Base-by-base conservation (phyloP, 2,888 invertebrate species). In the Dicycla oo region DNA sequence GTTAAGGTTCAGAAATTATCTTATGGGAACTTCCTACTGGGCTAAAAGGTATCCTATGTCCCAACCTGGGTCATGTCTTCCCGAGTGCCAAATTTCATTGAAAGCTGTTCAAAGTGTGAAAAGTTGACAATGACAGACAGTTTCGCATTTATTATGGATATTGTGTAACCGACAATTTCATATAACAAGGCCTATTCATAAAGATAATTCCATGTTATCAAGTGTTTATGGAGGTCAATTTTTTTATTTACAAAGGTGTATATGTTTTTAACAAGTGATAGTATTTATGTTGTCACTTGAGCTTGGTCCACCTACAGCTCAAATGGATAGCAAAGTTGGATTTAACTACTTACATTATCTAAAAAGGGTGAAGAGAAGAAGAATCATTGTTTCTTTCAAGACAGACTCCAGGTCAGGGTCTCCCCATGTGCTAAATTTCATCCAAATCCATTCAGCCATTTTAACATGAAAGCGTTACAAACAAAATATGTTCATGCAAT, bases 161-260 rank as follows among this genome's bases (percentile, higher is more conserved):
- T 57, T 53, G 15, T n/a, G 20, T 30, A 18, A 34, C 40, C 18
- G 13, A 54, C 30, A 47, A 34, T 58, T 34, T 56, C 26, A 61
- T 26, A 15, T 26, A 54, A 61, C 40, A 62, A 49, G 56, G 34
- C 13, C 7, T 34, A 63, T 58, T 67, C 34, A 34, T 34, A 18
- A 62, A 38, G 26, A 74, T 74, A 67, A 54, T 53, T n/a, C 26
- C 13, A 30, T 40, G 26, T 63, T 80, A 66, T 66, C 57, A 77
- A 65, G 23, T 30, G 15, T 51, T 53, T 53, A 38, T 18, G 11
- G 47, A 63, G 80, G 77, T 74, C 47, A 74, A 5, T 40, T 53
- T 69, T 47, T 51, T 51, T 60, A 45, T 47, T 23, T 15, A 49
- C 11, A 49, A 47, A 6, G 2, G 2, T 58, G 13, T 30, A 40